Percentiles rank a stretch among this genome's conserved stretches.
Conservation (phyloP, 2,888 invertebrate species). For the Stenoptilia bipunctidactyla region DNA sequence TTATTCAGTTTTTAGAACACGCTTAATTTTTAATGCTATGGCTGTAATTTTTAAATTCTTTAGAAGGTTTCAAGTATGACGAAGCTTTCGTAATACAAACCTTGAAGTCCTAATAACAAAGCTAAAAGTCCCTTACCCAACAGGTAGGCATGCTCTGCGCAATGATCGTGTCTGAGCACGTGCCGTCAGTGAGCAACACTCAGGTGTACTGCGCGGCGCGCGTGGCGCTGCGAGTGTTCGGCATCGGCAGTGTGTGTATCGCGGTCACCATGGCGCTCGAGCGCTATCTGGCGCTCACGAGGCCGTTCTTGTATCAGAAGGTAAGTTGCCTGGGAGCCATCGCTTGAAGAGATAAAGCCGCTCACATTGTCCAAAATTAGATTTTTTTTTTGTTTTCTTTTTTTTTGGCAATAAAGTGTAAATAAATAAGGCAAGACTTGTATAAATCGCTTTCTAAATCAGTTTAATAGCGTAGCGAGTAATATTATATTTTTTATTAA, state of each 20-base stretch:
- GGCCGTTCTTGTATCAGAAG: conserved; percentile 91
- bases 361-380: background rate
- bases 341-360: background rate
- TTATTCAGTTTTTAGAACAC: no score
- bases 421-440: no score
- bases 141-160: conserved; percentile 81
- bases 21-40: no score
- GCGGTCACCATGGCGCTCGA: conserved; percentile 91
- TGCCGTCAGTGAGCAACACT: conserved; percentile 40
- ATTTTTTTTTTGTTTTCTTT: background rate
- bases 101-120: no score
- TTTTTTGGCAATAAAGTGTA: no score
- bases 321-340: conserved; percentile 45
- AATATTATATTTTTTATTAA: no score
- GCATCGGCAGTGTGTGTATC: conserved; percentile 88
- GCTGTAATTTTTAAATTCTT: no score
- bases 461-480: no score
- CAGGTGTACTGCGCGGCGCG: conserved; percentile 74
- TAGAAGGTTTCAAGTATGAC: no score
- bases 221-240: conserved; percentile 85
- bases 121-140: background rate
- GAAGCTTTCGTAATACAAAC: no score
- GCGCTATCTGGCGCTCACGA: conserved; percentile 87
- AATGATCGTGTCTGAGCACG: conserved; percentile 68
- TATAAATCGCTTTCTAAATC: no score